phyloP scores from a whole-genome alignment of 2,797 vertebrate species.

The Euphonia xanthogaster region DNA sequence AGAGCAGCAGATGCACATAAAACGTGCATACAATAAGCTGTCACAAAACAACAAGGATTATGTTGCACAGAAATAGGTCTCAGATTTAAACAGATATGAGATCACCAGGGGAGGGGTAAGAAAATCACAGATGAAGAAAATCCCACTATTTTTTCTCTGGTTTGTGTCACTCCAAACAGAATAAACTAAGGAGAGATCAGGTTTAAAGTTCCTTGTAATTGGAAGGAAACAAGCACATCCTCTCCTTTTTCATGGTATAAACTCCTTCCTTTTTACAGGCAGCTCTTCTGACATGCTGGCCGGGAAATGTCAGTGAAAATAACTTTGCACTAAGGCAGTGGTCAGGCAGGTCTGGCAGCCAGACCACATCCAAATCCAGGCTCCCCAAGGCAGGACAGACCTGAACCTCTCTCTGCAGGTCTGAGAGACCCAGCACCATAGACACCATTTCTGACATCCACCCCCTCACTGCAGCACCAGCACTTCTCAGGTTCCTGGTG shows the following conservation, averaged over 20 bases:
- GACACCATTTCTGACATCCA: background rate
- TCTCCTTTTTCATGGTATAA: background rate
- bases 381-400: background rate
- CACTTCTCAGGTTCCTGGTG: background rate
- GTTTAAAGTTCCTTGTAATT: background rate
- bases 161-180: background rate
- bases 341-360: background rate
- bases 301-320: background rate
- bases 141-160: background rate
- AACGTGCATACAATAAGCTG: background rate
- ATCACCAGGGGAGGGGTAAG: background rate
- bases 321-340: background rate
- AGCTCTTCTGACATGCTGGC: background rate
- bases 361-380: background rate
- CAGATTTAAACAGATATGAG: background rate
- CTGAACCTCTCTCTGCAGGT: accelerated
- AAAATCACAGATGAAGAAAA: background rate
- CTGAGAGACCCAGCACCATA: background rate
- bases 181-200: background rate
- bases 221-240: background rate
- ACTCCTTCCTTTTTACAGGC: background rate
- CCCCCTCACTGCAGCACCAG: background rate
- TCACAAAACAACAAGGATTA: background rate
- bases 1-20: background rate
- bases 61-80: background rate